phyloP scores from a whole-genome alignment of 2,797 vertebrate genomes.

The Diplodus puntazzo region DNA sequence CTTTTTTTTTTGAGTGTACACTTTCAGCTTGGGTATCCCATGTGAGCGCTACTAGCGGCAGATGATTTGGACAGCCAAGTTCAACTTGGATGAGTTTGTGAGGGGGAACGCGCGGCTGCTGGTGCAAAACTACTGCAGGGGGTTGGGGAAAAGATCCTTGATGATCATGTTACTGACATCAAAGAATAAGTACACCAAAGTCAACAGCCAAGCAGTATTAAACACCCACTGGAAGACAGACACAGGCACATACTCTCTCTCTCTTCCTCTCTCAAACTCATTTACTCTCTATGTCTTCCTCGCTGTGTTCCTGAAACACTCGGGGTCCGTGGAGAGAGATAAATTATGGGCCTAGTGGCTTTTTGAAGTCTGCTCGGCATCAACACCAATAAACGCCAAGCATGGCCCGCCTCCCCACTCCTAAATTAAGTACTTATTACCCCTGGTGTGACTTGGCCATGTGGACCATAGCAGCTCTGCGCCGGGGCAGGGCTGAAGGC shows the following conservation, averaged over 20 bases:
- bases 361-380: constrained; percentile 83
- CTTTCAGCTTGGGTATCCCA: constrained; percentile 80
- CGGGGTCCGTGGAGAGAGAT: constrained; percentile 76
- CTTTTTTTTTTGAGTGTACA: constrained; percentile 79
- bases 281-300: constrained; percentile 71
- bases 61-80: constrained; percentile 76
- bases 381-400: constrained; percentile 82
- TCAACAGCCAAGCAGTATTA: constrained; percentile 79
- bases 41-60: constrained; percentile 66
- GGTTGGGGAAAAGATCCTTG: constrained; percentile 71
- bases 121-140: constrained; percentile 75
- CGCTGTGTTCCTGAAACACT: constrained; percentile 73
- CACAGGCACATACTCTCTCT: constrained; percentile 56
- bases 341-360: constrained; percentile 78
- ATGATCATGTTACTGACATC: constrained; percentile 84
- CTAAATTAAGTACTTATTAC: constrained; percentile 85
- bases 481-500: constrained; percentile 51
- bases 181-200: constrained; percentile 81
- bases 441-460: constrained; percentile 74
- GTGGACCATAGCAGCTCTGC: constrained; percentile 51
- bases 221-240: constrained; percentile 73
- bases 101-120: constrained; percentile 55
- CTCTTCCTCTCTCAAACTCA: constrained; percentile 68
- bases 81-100: constrained; percentile 75
- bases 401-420: constrained; percentile 70